These are phyloP conservation scores for Tyto alba DNA, from an alignment of 2,113 vertebrate species.

Conservation along the genomic window DNA sequence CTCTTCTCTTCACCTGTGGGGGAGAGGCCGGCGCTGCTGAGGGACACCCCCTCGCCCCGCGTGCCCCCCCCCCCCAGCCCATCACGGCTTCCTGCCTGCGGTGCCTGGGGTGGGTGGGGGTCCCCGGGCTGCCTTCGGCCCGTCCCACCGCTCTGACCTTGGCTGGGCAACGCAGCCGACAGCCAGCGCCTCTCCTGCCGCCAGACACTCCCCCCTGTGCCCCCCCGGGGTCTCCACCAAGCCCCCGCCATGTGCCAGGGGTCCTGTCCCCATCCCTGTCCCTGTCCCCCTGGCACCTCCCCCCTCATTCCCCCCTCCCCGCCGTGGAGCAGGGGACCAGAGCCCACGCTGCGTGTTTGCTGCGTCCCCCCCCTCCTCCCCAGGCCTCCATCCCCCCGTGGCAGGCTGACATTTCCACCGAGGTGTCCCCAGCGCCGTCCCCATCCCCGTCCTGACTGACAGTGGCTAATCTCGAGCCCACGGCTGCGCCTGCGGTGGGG, in stretches of 20 bases:
- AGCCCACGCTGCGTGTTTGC: accelerated
- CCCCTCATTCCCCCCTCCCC: not conserved
- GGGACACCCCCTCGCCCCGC: accelerated
- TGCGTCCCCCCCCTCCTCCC: not conserved
- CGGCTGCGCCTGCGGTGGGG: not conserved
- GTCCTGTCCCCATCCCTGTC: not conserved
- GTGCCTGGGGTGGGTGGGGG: accelerated
- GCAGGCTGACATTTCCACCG: not conserved
- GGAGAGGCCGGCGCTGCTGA: not conserved
- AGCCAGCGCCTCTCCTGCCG: too few species aligned
- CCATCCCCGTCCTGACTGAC: not conserved
- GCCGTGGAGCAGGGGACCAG: too few species aligned
- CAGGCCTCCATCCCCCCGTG: not conserved
- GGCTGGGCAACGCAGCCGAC: not conserved
- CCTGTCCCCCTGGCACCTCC: not conserved
- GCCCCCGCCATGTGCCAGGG: accelerated
- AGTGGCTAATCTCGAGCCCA: not conserved
- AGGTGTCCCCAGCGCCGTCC: not conserved
- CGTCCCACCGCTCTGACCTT: accelerated
- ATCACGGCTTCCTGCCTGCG: accelerated
- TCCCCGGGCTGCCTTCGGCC: not conserved
- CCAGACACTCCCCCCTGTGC: accelerated
- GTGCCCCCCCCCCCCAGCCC: too few species aligned
- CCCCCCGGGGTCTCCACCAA: not conserved
- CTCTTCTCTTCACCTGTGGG: conserved; percentile 89